phyloP scores from a whole-genome alignment of 1,140 invertebrate species.

The Bombus soroeensis region DNA sequence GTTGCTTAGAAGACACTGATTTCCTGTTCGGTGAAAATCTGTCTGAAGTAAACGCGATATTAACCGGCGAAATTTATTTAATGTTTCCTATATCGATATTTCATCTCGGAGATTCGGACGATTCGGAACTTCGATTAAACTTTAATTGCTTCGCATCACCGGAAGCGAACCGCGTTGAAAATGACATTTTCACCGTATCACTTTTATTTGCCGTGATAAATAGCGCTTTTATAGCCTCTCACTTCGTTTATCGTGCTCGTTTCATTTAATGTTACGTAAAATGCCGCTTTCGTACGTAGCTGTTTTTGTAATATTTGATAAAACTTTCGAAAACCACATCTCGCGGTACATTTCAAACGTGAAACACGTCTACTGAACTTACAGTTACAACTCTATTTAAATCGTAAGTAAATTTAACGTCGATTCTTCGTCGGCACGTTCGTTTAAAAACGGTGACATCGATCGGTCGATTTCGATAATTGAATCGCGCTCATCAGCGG shows the following conservation, averaged over 20 bases:
- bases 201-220: constrained; percentile 31
- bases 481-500: not conserved
- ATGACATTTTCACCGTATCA: constrained; percentile 15
- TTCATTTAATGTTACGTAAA: constrained; percentile 26
- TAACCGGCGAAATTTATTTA: constrained; percentile 13
- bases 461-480: not conserved
- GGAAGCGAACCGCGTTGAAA: not conserved
- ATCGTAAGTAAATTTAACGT: not conserved
- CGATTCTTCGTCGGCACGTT: not conserved
- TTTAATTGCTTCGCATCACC: constrained; percentile 18
- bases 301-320: not conserved
- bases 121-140: constrained; percentile 29
- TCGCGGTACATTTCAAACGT: not conserved
- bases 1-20: not conserved
- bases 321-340: not conserved
- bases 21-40: not conserved
- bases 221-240: constrained; percentile 29
- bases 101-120: not conserved
- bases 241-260: constrained; percentile 18
- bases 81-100: not conserved
- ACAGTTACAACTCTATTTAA: not conserved
- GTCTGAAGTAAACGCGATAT: not conserved
- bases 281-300: not conserved
- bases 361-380: not conserved
- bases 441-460: too few species aligned